Evolutionary conservation across 2,113 vertebrate genomes (phyloP).

Genomic region (Aramus guarauna): DNA sequence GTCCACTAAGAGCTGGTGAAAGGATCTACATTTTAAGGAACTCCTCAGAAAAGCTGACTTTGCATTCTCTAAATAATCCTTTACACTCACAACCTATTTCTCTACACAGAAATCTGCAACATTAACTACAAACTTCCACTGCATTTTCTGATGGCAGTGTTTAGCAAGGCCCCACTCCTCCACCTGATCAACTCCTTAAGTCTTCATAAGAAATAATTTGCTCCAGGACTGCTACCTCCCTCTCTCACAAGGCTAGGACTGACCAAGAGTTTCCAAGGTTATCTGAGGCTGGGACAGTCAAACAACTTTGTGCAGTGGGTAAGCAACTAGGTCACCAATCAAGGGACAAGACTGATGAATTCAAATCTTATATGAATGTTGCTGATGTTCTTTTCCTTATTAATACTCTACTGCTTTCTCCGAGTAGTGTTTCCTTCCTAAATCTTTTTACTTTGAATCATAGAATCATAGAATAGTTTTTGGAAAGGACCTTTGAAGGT

Average conservation of each 20-base stretch:
- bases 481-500: too few species aligned
- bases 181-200: not conserved
- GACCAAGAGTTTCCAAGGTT: not conserved
- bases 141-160: not conserved
- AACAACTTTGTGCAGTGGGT: accelerated
- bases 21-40: not conserved
- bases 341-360: not conserved
- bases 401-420: not conserved
- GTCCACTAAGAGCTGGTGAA: not conserved
- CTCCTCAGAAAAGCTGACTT: not conserved
- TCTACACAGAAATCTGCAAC: not conserved
- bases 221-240: not conserved
- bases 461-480: too few species aligned
- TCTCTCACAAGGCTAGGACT: not conserved
- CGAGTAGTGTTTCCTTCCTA: not conserved
- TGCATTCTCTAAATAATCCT: not conserved
- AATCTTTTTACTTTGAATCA: not conserved
- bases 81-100: not conserved
- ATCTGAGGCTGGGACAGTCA: not conserved
- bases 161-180: not conserved
- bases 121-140: not conserved
- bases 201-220: not conserved
- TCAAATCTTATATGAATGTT: not conserved
- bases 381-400: not conserved
- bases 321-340: not conserved